These are phyloP conservation scores for Ceriagrion tenellum DNA, from an alignment of 2,888 invertebrate genomes.

Conservation along the genomic window DNA sequence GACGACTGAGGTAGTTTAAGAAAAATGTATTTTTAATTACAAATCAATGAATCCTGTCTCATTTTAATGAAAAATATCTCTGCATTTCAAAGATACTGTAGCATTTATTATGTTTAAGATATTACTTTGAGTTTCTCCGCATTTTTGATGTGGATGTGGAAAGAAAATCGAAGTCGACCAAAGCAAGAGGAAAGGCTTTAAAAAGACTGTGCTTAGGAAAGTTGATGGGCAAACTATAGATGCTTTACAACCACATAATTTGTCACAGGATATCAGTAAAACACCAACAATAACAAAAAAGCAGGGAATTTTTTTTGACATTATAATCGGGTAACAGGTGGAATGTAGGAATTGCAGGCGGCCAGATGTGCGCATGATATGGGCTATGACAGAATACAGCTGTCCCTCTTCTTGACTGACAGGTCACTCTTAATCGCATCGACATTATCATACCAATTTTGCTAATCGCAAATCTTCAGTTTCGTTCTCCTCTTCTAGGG, in stretches of 20 bases:
- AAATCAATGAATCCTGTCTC: too few species aligned
- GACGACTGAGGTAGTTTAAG: too few species aligned
- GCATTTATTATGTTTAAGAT: too few species aligned
- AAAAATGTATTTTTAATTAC: too few species aligned
- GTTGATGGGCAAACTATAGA: neutral
- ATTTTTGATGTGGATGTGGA: neutral
- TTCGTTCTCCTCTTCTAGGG: too few species aligned
- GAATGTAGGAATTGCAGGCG: constrained; percentile 54
- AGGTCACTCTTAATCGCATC: constrained; percentile 53
- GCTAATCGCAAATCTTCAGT: too few species aligned
- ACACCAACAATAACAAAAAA: constrained; percentile 33
- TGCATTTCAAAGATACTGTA: too few species aligned
- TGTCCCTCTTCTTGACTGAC: constrained; percentile 57
- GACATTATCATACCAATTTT: too few species aligned
- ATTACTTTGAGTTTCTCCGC: too few species aligned
- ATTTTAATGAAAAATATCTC: too few species aligned
- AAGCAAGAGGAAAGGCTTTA: neutral
- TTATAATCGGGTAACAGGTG: constrained; percentile 47
- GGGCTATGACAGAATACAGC: constrained; percentile 58
- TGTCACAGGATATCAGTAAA: neutral
- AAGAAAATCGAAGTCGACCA: constrained; percentile 20
- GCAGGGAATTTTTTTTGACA: neutral
- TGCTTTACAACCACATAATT: constrained; percentile 23
- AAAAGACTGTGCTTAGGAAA: neutral
- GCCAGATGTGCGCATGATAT: constrained; percentile 64